Conservation (phyloP, 2,113 vertebrate species). For the Desmodus rotundus region DNA sequence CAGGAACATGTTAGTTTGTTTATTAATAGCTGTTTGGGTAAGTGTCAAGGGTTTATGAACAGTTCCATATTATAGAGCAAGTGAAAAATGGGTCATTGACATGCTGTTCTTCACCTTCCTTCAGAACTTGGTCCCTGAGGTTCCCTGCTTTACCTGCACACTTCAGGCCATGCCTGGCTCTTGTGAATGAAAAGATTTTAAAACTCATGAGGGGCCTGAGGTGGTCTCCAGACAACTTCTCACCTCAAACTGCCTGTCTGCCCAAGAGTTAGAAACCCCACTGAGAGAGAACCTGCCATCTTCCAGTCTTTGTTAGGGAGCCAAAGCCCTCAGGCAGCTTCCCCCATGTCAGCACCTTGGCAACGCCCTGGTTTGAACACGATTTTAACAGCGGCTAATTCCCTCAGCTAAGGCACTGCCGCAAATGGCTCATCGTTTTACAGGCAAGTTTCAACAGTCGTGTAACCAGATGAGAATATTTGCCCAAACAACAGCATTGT, state of each 20-base stretch:
- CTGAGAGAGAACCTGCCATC: slow-evolving; percentile 75
- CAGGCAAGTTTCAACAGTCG: slow-evolving; percentile 83
- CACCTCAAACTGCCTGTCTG: slow-evolving; percentile 65
- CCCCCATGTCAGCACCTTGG: slow-evolving; percentile 78
- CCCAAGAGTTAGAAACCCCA: slow-evolving; percentile 74
- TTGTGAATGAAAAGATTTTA: background rate
- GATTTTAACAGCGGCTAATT: slow-evolving; percentile 86
- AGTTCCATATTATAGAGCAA: background rate
- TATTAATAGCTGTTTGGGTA: slow-evolving; percentile 44
- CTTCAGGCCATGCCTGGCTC: background rate
- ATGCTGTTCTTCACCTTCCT: background rate
- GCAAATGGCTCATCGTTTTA: slow-evolving; percentile 74
- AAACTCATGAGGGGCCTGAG: background rate
- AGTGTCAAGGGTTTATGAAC: slow-evolving; percentile 35
- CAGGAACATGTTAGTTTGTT: slow-evolving; percentile 44
- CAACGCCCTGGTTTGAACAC: slow-evolving; percentile 81
- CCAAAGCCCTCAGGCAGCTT: slow-evolving; percentile 82
- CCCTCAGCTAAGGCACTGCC: slow-evolving; percentile 79
- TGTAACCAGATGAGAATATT: slow-evolving; percentile 59
- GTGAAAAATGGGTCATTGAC: background rate
- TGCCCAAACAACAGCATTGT: slow-evolving; percentile 59
- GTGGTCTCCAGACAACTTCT: slow-evolving; percentile 47
- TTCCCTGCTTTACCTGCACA: background rate
- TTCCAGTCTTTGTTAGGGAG: slow-evolving; percentile 80
- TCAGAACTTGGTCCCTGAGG: background rate